phyloP scores from a whole-genome alignment of 2,888 invertebrate genomes.

The Caenorhabditis sp. region DNA sequence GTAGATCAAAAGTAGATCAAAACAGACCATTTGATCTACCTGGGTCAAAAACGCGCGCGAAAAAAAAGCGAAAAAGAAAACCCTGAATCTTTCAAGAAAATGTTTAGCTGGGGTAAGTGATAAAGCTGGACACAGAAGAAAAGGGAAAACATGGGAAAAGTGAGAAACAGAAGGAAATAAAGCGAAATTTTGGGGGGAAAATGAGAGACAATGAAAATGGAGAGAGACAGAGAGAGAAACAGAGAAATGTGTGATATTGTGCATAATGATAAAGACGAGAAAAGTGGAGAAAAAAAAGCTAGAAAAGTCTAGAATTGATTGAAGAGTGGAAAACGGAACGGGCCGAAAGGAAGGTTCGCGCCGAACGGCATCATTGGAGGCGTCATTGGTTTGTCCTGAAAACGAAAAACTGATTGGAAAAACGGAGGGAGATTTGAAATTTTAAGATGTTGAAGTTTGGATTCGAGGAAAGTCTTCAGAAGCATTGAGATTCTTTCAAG shows the following conservation, averaged over 20 bases:
- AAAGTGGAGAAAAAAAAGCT: slow-evolving; percentile 14
- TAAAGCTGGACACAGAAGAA: slow-evolving; percentile 27
- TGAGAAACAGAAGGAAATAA: neutral
- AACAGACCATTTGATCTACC: too few species aligned
- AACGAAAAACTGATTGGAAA: too few species aligned
- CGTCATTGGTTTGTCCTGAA: slow-evolving; percentile 76
- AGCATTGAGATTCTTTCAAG: too few species aligned
- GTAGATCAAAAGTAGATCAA: too few species aligned
- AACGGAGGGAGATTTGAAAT: too few species aligned
- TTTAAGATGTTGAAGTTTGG: too few species aligned
- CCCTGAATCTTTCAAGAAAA: slow-evolving; percentile 17
- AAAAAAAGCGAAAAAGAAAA: neutral
- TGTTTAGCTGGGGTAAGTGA: neutral
- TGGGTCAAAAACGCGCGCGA: too few species aligned
- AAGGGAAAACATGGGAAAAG: too few species aligned
- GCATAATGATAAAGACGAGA: neutral
- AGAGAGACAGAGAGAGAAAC: slow-evolving; percentile 34
- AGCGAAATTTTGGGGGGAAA: slow-evolving; percentile 7
- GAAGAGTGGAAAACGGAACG: slow-evolving; percentile 72
- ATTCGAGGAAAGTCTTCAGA: too few species aligned
- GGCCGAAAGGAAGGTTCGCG: slow-evolving; percentile 71
- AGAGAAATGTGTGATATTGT: slow-evolving; percentile 33
- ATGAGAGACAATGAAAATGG: slow-evolving; percentile 5
- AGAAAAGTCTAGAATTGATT: slow-evolving; percentile 68
- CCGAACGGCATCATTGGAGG: slow-evolving; percentile 77